Evolutionary conservation across 2,888 invertebrate species (phyloP).

Genomic region (Calameuta idolon): DNA sequence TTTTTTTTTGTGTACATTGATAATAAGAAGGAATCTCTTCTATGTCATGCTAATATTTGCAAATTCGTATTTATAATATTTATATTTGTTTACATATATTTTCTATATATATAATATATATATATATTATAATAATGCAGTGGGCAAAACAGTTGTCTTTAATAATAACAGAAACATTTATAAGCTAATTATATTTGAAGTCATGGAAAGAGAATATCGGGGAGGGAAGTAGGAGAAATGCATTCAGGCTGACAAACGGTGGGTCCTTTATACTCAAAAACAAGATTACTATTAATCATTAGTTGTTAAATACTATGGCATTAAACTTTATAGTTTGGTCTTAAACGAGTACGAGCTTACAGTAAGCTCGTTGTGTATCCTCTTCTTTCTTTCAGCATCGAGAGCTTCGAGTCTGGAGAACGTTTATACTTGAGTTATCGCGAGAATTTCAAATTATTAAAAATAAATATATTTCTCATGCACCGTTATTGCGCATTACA

Average conservation of each 20-base stretch:
- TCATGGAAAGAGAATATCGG: not conserved
- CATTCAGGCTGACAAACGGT: constrained; percentile 35
- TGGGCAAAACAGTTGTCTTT: constrained; percentile 48
- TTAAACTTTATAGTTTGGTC: not conserved
- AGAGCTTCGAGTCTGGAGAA: not conserved
- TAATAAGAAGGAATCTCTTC: not conserved
- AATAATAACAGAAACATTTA: constrained; percentile 44
- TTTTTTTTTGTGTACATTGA: not conserved
- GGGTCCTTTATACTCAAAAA: constrained; percentile 40
- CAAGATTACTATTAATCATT: constrained; percentile 43
- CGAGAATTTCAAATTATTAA: constrained; percentile 50
- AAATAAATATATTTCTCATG: constrained; percentile 54
- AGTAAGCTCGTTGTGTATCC: not conserved
- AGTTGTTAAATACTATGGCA: constrained; percentile 9
- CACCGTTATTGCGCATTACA: constrained; percentile 44
- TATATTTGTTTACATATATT: constrained; percentile 55
- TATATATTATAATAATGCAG: constrained; percentile 36
- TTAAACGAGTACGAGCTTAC: not conserved
- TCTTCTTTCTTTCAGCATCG: not conserved
- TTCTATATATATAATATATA: constrained; percentile 26
- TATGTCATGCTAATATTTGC: constrained; percentile 13
- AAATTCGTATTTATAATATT: constrained; percentile 45
- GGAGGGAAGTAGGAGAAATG: constrained; percentile 18
- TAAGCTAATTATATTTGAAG: constrained; percentile 32
- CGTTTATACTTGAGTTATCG: constrained; percentile 13